These are phyloP conservation scores for Mimas tiliae DNA, from an alignment of 2,888 invertebrate species.

Conservation along the genomic window DNA sequence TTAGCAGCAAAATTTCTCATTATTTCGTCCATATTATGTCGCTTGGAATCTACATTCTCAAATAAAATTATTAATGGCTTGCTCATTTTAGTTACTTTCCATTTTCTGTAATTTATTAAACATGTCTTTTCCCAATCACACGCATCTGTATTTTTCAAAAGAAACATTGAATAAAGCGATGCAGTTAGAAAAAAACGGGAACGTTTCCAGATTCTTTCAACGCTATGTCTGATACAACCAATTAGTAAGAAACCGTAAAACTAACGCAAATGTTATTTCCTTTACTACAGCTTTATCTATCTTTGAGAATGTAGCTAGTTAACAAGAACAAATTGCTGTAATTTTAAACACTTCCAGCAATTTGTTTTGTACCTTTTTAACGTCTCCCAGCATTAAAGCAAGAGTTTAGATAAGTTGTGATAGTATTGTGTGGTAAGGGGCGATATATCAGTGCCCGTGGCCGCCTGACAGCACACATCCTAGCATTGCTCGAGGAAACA, in stretches of 20 bases:
- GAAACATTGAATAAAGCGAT: too few relatives aligned
- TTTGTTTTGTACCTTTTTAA: not conserved
- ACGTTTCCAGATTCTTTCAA: too few relatives aligned
- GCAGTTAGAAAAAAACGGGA: too few relatives aligned
- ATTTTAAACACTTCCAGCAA: not conserved
- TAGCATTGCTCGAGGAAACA: conserved; percentile 3
- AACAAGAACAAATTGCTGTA: conserved; percentile 7
- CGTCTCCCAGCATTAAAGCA: not conserved
- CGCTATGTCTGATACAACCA: too few relatives aligned
- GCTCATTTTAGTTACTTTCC: too few relatives aligned
- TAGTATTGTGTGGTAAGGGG: conserved; percentile 17
- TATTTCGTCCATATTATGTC: too few relatives aligned
- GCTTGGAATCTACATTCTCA: too few relatives aligned
- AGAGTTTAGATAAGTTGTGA: conserved; percentile 5
- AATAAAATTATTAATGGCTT: too few relatives aligned
- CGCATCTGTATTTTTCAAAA: too few relatives aligned
- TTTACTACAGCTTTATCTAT: not conserved
- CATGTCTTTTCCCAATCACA: too few relatives aligned
- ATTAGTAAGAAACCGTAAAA: not conserved
- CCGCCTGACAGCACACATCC: conserved; percentile 4
- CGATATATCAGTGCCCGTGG: conserved; percentile 25
- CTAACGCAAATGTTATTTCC: not conserved
- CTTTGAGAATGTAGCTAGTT: not conserved
- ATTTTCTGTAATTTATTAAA: too few relatives aligned
- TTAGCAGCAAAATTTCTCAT: too few relatives aligned